Base-by-base conservation (phyloP, 2,797 vertebrate species). In the Rhinella marina region DNA sequence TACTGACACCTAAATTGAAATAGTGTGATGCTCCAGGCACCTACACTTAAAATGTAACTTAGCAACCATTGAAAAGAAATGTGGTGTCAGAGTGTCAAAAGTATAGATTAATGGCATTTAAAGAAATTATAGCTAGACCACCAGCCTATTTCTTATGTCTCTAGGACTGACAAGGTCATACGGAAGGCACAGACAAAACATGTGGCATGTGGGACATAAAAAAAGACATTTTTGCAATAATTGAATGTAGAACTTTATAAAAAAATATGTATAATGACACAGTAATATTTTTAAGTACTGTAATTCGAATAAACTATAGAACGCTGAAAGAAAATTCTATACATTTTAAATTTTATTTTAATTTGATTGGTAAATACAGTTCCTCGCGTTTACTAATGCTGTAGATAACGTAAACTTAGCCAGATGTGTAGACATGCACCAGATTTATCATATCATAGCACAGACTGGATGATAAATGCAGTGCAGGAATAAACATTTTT, bases 1-100 rank as follows among this genome's bases (percentile, higher is more conserved):
- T 57, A 32, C 52, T 57, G 52, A 79, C 76, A 79, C 52, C 52
- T 79, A 56, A 78, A 79, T 59, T 59, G 76, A 79, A 79, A 79
- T 79, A 57, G 76, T 79, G 7, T 57, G 7, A 57, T 79, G 76
- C 52, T 57, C 7, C 25, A 57, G 54, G 76, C 76, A 57, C n/a
- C 41, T 25, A 79, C 54, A 56, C 25, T 56, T 79, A 79, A 79
- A 79, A 79, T 59, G n/a, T 79, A 17, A 79, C 52, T 79, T 79
- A 57, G 16, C 57, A 57, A 16, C 54, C 54, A 57, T 59, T 32
- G 48, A 57, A 79, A 79, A 79, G 54, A 79, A 27, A 29, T 79
- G 76, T 79, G 54, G 54, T 29, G 52, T 56, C 52, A 78, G 48
- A 56, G 52, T 78, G 75, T 56, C 52, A 78, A 56, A 79, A 19